Percentiles rank a stretch among this genome's conserved stretches.
Evolutionary conservation across 1,140 invertebrate genomes (phyloP).

Genomic region (Drosophila ananassae): DNA sequence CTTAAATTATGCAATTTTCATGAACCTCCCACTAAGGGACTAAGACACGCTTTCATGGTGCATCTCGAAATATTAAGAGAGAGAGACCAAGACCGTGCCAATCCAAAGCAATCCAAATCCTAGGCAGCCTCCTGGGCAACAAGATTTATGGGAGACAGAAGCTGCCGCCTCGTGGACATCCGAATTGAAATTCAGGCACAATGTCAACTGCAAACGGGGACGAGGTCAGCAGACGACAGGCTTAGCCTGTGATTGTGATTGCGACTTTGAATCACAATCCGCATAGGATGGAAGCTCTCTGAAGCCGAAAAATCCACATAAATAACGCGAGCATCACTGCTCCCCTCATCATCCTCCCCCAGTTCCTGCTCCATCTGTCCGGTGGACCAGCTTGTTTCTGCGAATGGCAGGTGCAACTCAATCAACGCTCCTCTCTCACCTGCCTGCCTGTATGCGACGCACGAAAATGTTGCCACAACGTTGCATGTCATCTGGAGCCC

Average conservation of each 20-base stretch:
- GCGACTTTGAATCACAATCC: slow-evolving; percentile 18
- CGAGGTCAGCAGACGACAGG: slow-evolving; percentile 37
- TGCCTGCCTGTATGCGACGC: not conserved
- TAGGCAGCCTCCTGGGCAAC: slow-evolving; percentile 11
- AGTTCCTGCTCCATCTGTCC: not conserved
- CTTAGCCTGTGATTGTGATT: slow-evolving; percentile 13
- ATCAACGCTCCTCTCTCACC: slow-evolving; percentile 55
- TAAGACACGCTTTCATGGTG: slow-evolving; percentile 13
- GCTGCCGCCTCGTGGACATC: slow-evolving; percentile 55
- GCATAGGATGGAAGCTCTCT: slow-evolving; percentile 13
- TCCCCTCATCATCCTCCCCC: not conserved
- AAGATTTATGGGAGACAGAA: slow-evolving; percentile 72
- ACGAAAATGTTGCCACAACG: slow-evolving; percentile 33
- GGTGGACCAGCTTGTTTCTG: slow-evolving; percentile 67
- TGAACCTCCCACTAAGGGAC: not conserved
- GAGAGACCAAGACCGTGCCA: slow-evolving; percentile 3
- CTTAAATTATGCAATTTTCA: slow-evolving; percentile 55
- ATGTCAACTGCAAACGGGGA: slow-evolving; percentile 66
- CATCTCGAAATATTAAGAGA: not conserved
- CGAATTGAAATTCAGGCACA: slow-evolving; percentile 77
- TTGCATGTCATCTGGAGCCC: slow-evolving; percentile 57
- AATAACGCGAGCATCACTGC: slow-evolving; percentile 63
- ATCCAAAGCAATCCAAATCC: slow-evolving; percentile 9
- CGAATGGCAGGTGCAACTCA: slow-evolving; percentile 83
- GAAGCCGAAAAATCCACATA: slow-evolving; percentile 71